Evolutionary conservation across 2,113 vertebrate species (phyloP), one percentile per base, ranked within the genome.

Genomic region (Dascyllus trimaculatus): DNA sequence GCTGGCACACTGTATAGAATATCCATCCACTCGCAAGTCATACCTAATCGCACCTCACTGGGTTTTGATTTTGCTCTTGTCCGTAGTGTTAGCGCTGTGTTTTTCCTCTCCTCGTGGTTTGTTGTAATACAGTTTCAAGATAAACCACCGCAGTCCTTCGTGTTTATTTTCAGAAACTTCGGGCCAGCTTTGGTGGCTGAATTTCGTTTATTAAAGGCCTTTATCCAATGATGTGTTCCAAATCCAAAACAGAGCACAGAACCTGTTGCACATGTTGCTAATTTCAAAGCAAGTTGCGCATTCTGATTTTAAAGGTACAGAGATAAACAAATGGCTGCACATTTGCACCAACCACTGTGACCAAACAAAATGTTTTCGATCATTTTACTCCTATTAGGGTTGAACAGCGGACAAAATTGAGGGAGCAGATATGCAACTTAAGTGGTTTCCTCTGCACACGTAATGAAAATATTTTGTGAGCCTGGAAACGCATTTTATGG

Each of bases 381-480:
- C 73, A 54, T 87, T 81, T 88, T 69, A 13, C 78, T 90, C 66
- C 75, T 32, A 81, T 91, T 87, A 82, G 56, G 43, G 80, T 53
- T 53, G 64, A 75, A 67, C 73, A 4, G 57, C 11, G 65, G 67
- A 66, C 76, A 78, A 43, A 69, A 88, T 81, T 54, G 70, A 69
- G 43, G 70, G 25, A 58, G 62, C 48, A 61, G 73, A 84, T 53
- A 71, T 11, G 57, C 38, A 57, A 78, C 75, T 70, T 40, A 62
- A 83, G 84, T 64, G 81, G 80, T 88, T 93, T 91, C 81, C 79
- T 84, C 71, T 66, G 76, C 75, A 49, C 70, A 68, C 52, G 68
- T 75, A 84, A 85, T 86, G 85, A 90, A 92, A 90, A 90, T 81
- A 89, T 88, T 84, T 84, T 81, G 86, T 80, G 82, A 76, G 73